Base-by-base conservation (phyloP, 2,797 vertebrate species). In the Sylvia borin region DNA sequence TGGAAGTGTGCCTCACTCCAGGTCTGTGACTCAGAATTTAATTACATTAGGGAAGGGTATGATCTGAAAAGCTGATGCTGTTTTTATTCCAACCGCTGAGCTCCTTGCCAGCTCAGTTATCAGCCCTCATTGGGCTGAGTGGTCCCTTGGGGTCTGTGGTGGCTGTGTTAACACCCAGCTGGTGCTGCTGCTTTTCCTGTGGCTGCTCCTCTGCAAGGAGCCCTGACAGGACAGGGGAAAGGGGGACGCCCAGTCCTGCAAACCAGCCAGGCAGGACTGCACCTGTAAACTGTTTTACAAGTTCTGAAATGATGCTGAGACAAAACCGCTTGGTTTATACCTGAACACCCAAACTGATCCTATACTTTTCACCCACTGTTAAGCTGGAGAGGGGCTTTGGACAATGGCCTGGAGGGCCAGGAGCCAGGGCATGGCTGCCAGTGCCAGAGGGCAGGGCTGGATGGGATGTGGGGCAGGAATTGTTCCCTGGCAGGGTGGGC, bases 51-150 rank as follows among this genome's bases (percentile, higher is more conserved):
- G 73, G 95, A 78, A 85, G 78, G 26, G 29, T 64, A 88, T 31
- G 85, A 90, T 78, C 47, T 78, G 58, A 92, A 93, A 90, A 92
- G 87, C 93, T 90, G 93, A 96, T 81, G 85, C 87, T 96, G 93
- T 45, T 94, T 93, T 83, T 81, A 75, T 92, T 94, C 72, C 93
- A 96, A 34, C 70, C 21, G 4, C 95, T 55, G 48, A 94, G 82
- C 40, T 83, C 13, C 58, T 73, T 94, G 87, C 93, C 95, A 96
- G 82, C 45, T 86, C 40, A 78, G 79, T 90, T 90, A 73, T 70
- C 91, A 91, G 42, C 85, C 76, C 85, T 72, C 79, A 26, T 21
- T 84, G 79, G 70, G 62, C 70, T 86, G 89, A 92, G 58, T 7
- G 62, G 87, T 73, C 95, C 67, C 85, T 8, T 38, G 70, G 93